Conservation (phyloP, 2,888 invertebrate species). For the Nebria brevicollis region DNA sequence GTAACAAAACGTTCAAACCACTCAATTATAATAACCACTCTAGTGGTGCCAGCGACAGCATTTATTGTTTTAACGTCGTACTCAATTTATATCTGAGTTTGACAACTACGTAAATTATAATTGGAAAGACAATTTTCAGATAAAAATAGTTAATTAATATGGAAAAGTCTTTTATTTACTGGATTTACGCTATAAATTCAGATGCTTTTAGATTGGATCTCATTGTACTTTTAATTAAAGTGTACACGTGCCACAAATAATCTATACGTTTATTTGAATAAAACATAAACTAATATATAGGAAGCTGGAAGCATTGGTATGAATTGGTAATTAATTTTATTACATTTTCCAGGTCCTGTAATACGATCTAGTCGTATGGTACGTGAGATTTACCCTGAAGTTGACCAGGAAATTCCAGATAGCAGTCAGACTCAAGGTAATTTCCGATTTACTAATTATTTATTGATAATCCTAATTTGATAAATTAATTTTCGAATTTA, state of each 20-base stretch:
- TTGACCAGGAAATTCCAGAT: slow-evolving; percentile 58
- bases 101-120: neutral
- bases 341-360: slow-evolving; percentile 55
- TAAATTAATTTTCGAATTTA: neutral
- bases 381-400: slow-evolving; percentile 62
- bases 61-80: neutral
- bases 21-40: slow-evolving; percentile 1
- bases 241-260: no score
- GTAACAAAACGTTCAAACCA: neutral
- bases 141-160: neutral
- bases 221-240: no score
- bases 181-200: no score
- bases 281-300: no score
- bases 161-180: neutral
- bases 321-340: neutral
- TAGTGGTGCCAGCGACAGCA: neutral
- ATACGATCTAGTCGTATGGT: slow-evolving; percentile 56
- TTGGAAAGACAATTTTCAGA: neutral
- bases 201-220: no score
- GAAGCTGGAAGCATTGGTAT: neutral
- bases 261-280: no score
- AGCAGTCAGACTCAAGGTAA: slow-evolving; percentile 59
- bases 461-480: neutral
- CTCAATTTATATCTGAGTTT: neutral
- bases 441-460: neutral